Percentiles rank a stretch among this genome's conserved stretches.
phyloP scores from a whole-genome alignment of 2,113 vertebrate genomes.

The Dicaeum eximium region DNA sequence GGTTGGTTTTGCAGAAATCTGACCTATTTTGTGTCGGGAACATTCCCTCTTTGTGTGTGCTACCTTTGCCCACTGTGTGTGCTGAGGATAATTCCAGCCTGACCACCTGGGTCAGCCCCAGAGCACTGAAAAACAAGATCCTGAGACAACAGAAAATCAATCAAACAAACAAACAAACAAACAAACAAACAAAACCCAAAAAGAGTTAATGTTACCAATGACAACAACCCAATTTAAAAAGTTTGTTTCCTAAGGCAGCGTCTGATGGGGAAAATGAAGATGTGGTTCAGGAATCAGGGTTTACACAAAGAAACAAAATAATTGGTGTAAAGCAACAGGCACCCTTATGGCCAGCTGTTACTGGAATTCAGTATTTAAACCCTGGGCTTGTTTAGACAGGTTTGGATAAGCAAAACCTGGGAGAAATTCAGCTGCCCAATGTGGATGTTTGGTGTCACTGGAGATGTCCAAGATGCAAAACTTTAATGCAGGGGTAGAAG shows the following conservation, averaged over 20 bases:
- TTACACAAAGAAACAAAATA: neutral
- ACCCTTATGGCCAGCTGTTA: neutral
- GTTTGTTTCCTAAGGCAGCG: neutral
- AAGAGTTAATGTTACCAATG: rapidly evolving
- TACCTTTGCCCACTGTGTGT: neutral
- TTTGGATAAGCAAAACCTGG: neutral
- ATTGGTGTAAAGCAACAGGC: too few relatives aligned
- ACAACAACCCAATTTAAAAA: neutral
- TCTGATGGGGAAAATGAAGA: neutral
- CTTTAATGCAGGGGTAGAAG: rapidly evolving
- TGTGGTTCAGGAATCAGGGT: neutral
- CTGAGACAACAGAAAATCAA: rapidly evolving
- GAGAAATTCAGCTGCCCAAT: neutral
- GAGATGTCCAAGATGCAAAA: neutral
- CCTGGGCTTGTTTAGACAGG: neutral
- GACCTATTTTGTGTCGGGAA: neutral
- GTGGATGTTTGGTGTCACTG: neutral
- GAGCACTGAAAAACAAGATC: neutral
- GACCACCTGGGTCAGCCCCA: rapidly evolving
- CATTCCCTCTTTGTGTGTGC: rapidly evolving
- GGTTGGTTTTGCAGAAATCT: neutral
- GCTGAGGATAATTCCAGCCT: neutral
- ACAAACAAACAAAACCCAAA: neutral
- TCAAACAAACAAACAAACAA: too few relatives aligned
- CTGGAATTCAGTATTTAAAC: neutral